Conservation (phyloP, 2,113 vertebrate genomes). For the Gila orcuttii region DNA sequence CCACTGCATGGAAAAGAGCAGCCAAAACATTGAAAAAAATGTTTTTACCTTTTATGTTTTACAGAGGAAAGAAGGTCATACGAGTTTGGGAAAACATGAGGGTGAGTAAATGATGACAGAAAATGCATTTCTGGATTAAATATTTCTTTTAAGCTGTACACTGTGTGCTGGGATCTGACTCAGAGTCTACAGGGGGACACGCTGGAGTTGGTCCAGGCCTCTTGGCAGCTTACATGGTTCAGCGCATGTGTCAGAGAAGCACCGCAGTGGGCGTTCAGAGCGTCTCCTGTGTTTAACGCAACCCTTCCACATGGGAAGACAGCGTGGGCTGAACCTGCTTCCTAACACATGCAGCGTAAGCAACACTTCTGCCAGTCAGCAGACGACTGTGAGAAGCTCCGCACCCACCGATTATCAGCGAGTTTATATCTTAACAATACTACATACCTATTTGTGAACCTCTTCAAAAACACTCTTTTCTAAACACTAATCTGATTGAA, state of each 20-base stretch:
- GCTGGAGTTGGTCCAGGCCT: conserved; percentile 16
- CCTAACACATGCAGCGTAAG: conserved; percentile 17
- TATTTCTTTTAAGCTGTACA: background rate
- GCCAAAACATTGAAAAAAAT: background rate
- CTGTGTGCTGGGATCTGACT: conserved; percentile 8
- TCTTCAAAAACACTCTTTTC: background rate
- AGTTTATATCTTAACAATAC: background rate
- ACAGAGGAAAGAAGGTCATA: background rate
- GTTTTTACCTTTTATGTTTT: background rate
- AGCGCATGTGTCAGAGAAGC: conserved; percentile 20
- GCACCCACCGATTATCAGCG: background rate
- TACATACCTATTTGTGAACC: background rate
- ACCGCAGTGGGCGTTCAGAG: background rate
- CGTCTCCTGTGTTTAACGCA: conserved; percentile 29
- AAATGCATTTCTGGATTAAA: background rate
- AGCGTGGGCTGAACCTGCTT: conserved; percentile 32
- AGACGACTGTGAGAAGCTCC: background rate
- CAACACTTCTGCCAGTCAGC: background rate
- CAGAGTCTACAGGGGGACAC: background rate
- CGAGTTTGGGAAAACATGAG: background rate
- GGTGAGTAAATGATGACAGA: background rate
- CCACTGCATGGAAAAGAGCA: background rate
- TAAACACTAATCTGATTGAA: background rate
- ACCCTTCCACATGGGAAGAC: conserved; percentile 17
- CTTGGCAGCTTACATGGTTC: background rate